phyloP scores from a whole-genome alignment of 1,140 invertebrate species.

The Ostrea edulis region DNA sequence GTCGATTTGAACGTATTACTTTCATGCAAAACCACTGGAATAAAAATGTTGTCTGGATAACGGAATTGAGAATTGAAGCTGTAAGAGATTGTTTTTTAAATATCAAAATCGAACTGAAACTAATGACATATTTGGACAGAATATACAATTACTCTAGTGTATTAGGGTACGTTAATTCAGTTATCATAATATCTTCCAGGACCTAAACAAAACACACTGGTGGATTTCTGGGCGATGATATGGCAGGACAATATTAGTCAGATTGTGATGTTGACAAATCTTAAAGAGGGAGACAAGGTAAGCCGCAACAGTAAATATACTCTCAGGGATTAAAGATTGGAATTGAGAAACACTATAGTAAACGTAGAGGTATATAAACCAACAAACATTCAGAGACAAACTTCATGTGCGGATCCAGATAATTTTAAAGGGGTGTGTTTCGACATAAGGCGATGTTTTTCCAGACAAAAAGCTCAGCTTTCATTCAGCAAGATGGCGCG shows the following conservation, averaged over 20 bases:
- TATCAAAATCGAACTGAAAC: too few species aligned
- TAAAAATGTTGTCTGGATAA: too few species aligned
- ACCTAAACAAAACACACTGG: conserved; percentile 60
- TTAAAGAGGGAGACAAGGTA: conserved; percentile 65
- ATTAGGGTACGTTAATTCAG: not conserved
- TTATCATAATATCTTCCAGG: conserved; percentile 49
- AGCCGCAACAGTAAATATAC: not conserved
- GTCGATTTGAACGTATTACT: too few species aligned
- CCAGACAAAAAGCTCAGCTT: not conserved
- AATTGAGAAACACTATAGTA: not conserved
- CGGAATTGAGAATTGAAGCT: too few species aligned
- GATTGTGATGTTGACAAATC: conserved; percentile 60
- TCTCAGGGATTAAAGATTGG: too few species aligned
- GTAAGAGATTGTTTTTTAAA: too few species aligned
- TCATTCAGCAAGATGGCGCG: not conserved
- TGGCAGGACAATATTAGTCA: conserved; percentile 73
- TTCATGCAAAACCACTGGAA: too few species aligned
- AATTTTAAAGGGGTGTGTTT: not conserved
- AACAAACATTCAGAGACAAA: not conserved
- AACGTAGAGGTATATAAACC: too few species aligned
- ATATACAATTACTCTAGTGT: too few species aligned
- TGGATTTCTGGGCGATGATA: conserved; percentile 77
- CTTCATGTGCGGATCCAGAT: not conserved
- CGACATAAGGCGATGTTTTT: not conserved
- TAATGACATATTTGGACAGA: too few species aligned